Percentiles rank a stretch among this genome's conserved stretches.
Conservation (phyloP, 1,140 invertebrate species). For the Pantala flavescens region DNA sequence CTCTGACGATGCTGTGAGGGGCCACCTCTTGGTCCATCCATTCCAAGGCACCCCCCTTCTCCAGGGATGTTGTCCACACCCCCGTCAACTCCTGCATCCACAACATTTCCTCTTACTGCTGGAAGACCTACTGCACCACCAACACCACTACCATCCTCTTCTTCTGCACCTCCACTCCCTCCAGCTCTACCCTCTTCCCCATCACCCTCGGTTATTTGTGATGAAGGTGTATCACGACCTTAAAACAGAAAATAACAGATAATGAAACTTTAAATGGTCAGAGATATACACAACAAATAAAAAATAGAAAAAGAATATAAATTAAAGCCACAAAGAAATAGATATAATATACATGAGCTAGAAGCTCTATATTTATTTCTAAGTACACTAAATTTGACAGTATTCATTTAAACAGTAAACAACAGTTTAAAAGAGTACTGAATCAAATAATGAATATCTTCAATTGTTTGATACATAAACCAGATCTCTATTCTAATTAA, state of each 20-base stretch:
- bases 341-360: too few species aligned
- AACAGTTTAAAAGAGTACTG: too few species aligned
- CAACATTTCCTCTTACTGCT: conserved; percentile 20
- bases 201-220: conserved; percentile 76
- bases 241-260: conserved; percentile 28
- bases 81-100: conserved; percentile 19
- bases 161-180: conserved; percentile 32
- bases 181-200: conserved; percentile 36
- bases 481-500: too few species aligned
- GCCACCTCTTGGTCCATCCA: conserved; percentile 34
- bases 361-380: too few species aligned
- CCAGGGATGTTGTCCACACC: not conserved
- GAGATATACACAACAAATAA: too few species aligned
- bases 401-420: too few species aligned
- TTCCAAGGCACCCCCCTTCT: not conserved
- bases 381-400: too few species aligned
- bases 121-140: conserved; percentile 11
- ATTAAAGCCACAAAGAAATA: too few species aligned
- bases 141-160: conserved; percentile 20
- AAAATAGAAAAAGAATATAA: too few species aligned
- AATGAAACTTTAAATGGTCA: not conserved
- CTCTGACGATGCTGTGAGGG: conserved; percentile 38
- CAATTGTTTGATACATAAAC: too few species aligned
- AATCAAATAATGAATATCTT: too few species aligned
- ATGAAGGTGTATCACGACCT: conserved; percentile 89